A percentile compares a stretch with the other conserved stretches of the same genome.
Conservation (phyloP, 2,113 vertebrate species). For the Nematolebias whitei region DNA sequence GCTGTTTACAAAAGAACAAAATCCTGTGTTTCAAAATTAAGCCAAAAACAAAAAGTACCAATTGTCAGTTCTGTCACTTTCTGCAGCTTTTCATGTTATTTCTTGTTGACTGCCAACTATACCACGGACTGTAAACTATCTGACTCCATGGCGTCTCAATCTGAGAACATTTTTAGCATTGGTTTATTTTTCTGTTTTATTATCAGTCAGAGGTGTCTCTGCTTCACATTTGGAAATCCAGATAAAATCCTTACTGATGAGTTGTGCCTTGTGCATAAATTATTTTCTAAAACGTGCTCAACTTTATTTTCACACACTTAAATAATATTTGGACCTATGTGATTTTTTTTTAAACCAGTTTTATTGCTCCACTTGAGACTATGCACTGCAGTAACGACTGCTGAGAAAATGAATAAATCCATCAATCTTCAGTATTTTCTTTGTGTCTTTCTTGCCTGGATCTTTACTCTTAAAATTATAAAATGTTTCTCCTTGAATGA, state of each 20-base stretch:
- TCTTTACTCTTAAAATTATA: background rate
- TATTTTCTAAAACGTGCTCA: constrained; percentile 6
- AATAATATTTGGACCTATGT: constrained; percentile 16
- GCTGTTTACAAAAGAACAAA: no score
- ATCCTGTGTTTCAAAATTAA: background rate
- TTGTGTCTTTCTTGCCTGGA: constrained; percentile 14
- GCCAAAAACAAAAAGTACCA: background rate
- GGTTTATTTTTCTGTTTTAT: constrained; percentile 1
- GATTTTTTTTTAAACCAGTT: background rate
- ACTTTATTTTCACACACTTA: background rate
- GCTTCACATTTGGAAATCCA: constrained; percentile 9
- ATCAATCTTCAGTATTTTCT: constrained; percentile 36
- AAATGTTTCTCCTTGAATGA: constrained; percentile 7
- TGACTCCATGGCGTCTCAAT: background rate
- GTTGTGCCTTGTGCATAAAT: constrained; percentile 64
- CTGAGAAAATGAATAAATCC: constrained; percentile 63
- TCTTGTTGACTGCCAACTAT: background rate
- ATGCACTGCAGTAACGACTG: constrained; percentile 48
- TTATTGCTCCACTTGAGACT: constrained; percentile 38
- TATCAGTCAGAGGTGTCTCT: constrained; percentile 9
- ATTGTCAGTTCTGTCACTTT: background rate
- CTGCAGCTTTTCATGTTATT: background rate
- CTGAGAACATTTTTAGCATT: background rate
- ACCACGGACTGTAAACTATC: no score
- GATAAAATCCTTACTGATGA: constrained; percentile 13